Base-by-base conservation (phyloP, 2,888 invertebrate species). In the Hipparchia semele region DNA sequence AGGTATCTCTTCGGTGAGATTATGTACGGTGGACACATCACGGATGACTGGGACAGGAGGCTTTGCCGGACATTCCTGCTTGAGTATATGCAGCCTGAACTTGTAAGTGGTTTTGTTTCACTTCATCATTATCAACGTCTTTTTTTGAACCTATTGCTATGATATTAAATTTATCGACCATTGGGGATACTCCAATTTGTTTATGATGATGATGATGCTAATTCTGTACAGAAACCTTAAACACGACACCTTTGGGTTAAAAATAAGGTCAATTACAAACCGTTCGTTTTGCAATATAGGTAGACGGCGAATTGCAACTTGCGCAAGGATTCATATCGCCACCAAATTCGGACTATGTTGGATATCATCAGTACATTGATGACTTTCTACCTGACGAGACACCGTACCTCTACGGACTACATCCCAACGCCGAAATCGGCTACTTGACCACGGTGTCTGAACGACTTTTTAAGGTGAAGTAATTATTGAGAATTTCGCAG, bases 1-100 rank as follows among this genome's bases (percentile, higher is more conserved):
- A 95, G 99, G 1, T 99, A 99, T 87, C 93, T 99, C 33, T 99
- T 99, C 85, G 99, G 99, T 0, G 99, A 99, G 92, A 99, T 99
- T 80, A 99, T 99, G 99, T 99, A 99, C 84, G 99, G 99, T 1
- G 99, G 99, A 0, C 99, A 99, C 85, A 99, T 99, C 81, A 99
- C 99, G 0, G 99, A 99, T 84, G 99, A 99, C 87, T 99, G 98
- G 98, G 99, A 99, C 87, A 94, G 99, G 65, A 94, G 97, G 58
- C 94, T 99, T 4, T 99, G 99, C 83, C 95, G 96, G 69, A 97
- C 97, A 0, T 98, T 97, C 89, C 92, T 99, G 64, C 95, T 97
- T 79, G 98, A 98, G 84, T 98, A 97, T 86, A 96, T 99, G 96
- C 96, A 97, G 83, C 95, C 97, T 0, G 98, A 98, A 83, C 94